Evolutionary conservation across 2,113 vertebrate genomes (phyloP).

Genomic region (Solenodon paradoxus): DNA sequence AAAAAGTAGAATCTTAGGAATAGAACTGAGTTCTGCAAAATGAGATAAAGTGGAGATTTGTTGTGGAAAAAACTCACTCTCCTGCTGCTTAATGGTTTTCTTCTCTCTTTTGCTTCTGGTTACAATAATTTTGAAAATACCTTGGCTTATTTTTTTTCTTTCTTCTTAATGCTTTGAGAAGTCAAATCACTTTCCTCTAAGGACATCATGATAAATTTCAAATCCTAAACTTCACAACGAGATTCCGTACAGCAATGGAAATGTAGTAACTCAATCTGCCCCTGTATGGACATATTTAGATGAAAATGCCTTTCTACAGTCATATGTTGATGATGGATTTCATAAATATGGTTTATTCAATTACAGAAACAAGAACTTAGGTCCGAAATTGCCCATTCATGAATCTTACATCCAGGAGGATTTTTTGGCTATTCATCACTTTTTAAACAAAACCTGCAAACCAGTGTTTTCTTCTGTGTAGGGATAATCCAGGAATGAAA

Average conservation of each 20-base stretch:
- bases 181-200: background rate
- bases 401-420: background rate
- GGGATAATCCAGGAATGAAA: background rate
- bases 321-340: background rate
- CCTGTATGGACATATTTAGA: background rate
- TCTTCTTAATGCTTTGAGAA: background rate
- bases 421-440: background rate
- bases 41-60: background rate
- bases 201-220: background rate
- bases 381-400: background rate
- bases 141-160: background rate
- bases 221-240: background rate
- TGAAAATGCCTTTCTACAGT: rapidly evolving
- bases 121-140: background rate
- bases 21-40: background rate
- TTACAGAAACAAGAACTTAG: background rate
- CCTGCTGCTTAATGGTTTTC: background rate
- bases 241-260: background rate
- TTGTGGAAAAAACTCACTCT: rapidly evolving
- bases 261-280: background rate
- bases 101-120: background rate
- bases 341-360: background rate
- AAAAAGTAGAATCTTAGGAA: background rate
- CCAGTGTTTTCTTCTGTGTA: rapidly evolving
- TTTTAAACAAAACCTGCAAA: background rate